These are phyloP conservation scores for Aspidiotus rigidus DNA, from an alignment of 2,888 invertebrate genomes.

Conservation along the genomic window DNA sequence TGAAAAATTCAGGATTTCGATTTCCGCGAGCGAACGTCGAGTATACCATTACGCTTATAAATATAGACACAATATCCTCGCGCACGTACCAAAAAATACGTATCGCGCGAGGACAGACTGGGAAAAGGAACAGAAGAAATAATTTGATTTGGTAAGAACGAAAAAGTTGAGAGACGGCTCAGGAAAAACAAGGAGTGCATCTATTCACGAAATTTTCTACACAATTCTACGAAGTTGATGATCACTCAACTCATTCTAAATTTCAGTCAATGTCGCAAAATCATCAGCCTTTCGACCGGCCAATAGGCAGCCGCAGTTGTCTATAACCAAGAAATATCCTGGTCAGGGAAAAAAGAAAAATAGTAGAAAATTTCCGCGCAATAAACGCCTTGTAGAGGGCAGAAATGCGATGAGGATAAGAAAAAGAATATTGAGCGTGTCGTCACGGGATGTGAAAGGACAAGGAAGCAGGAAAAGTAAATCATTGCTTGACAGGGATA, in stretches of 20 bases:
- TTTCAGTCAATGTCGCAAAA: no score
- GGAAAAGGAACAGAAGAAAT: no score
- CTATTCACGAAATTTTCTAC: not conserved
- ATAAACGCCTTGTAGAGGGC: not conserved
- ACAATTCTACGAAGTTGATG: not conserved
- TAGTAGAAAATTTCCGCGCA: not conserved
- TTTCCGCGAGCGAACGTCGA: no score
- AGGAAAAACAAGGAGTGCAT: not conserved
- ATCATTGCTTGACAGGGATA: not conserved
- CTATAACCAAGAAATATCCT: no score
- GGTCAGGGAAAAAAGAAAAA: not conserved
- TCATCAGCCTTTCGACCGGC: no score
- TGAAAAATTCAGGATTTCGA: no score
- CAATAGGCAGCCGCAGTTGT: not conserved
- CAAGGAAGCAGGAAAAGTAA: not conserved
- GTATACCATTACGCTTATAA: no score
- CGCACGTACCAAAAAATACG: no score
- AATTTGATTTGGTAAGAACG: no score
- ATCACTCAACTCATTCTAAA: not conserved
- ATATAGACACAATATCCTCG: no score
- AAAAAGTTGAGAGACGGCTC: no score
- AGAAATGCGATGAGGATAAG: not conserved
- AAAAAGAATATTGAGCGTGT: constrained; percentile 7
- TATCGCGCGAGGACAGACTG: no score
- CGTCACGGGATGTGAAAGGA: constrained; percentile 12